Evolutionary conservation across 2,797 vertebrate genomes (phyloP), one percentile per base, ranked within the genome.

Genomic region (Salarias fasciatus): DNA sequence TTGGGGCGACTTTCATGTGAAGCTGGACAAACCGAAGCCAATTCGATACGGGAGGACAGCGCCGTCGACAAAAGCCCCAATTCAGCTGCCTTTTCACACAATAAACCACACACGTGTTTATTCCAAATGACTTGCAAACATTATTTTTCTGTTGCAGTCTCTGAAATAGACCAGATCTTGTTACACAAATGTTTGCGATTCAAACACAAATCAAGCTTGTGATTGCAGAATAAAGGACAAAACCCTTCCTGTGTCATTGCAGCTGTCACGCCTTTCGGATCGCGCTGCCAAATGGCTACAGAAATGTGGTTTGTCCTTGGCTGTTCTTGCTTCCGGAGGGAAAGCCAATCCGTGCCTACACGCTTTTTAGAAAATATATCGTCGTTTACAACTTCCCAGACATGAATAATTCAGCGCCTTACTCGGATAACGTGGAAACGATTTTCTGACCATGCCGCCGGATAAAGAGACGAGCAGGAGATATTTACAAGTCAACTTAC

Each of bases 391-490:
- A 48, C 57, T 53, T 53, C 50, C 28, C 28, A 6, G 1, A 36
- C 51, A 73, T 82, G 43, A 77, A 83, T 81, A 57, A 83, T 81
- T 81, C 63, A 83, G 28, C 14, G 5, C 0, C 45, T 56, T 15
- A 45, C n/a, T 55, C 51, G 11, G 46, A 47, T 35, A 40, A 46
- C 41, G 38, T 13, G 53, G 41, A 62, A 43, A 69, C 41, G 4
- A 41, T 54, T 41, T 56, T 30, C 45, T 67, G 45, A 67, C 12
- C 11, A 10, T 14, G 11, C 36, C 45, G 42, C 51, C 52, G 55
- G 3, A 54, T 50, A 43, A 51, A 38, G 56, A 45, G 33, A 40
- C 40, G 5, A 14, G 8, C 31, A 44, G 45, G 5, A 63, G 40
- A 65, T 69, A n/a, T 46, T n/a, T 42, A 43, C 42, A 53, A 18